Base-by-base conservation (phyloP, 1,140 invertebrate genomes). In the Telenomus remus region DNA sequence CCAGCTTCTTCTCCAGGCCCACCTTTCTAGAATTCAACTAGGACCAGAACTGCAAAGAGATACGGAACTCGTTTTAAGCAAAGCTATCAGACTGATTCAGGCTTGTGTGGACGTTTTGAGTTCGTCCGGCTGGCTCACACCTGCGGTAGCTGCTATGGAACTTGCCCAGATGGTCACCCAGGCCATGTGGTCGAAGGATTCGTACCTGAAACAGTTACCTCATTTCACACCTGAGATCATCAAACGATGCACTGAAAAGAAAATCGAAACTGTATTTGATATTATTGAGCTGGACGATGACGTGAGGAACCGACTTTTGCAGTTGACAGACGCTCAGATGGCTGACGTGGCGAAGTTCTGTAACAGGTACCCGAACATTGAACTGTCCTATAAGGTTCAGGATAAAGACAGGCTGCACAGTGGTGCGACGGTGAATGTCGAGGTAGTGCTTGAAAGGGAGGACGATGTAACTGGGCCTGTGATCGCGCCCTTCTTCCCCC, bases 121-220 rank as follows among this genome's bases (percentile, higher is more conserved):
- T 82, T 98, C 96, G 13, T 99, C 98, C 82, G 98, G 98, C 27
- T 99, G 98, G 98, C 88, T 99, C 11, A 94, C 95, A 0, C 98
- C 98, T 0, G 98, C 98, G 7, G 95, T 99, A 15, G 96, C 98
- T 48, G 97, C 98, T 79, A 99, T 99, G 98, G 98, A 99, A 89
- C 88, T 99, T 61, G 97, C 98, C 0, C 98, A 99, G 87, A 99
- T 99, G 98, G 95, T 98, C 0, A 99, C 98, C 0, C 98, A 99
- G 89, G 98, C 97, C 1, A 98, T 99, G 97, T 99, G 98, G 97
- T 96, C 94, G 60, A 99, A 98, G 86, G 98, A 99, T 85, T 98
- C 96, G 0, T 98, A 98, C 84, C 89, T 99, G 46, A 96, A 98
- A 81, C 98, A 99, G 81, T 85, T 99, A 70, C 98, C 98, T 3